Percentiles rank a stretch among this genome's conserved stretches.
These are phyloP conservation scores for Rhabdornis inornatus DNA, from an alignment of 2,113 vertebrate species.

Conservation along the genomic window DNA sequence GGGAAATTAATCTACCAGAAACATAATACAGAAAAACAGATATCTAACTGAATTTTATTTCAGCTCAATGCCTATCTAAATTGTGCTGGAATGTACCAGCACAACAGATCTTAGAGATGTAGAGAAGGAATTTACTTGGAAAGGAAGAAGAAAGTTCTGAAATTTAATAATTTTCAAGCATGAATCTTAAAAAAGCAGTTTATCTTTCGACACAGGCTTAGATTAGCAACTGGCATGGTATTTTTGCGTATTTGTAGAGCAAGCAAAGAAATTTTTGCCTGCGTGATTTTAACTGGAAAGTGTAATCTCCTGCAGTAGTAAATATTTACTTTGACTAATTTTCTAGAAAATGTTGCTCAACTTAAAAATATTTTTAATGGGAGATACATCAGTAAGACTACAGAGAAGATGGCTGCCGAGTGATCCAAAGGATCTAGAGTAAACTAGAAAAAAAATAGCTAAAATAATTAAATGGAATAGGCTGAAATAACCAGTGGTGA, in stretches of 20 bases:
- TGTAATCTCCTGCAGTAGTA: neutral
- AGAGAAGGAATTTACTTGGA: neutral
- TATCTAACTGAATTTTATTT: neutral
- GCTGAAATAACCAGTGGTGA: neutral
- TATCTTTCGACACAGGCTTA: neutral
- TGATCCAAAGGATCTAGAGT: neutral
- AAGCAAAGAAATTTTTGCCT: neutral
- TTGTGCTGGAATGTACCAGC: neutral
- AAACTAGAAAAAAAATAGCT: neutral
- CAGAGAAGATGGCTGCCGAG: neutral
- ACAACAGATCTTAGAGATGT: neutral
- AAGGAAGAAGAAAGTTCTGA: neutral
- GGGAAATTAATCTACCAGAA: neutral
- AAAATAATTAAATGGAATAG: neutral
- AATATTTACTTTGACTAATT: neutral
- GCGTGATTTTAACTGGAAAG: neutral
- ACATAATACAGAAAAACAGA: neutral
- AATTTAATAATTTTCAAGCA: neutral
- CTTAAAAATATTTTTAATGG: neutral
- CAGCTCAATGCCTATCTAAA: neutral
- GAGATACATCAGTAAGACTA: neutral
- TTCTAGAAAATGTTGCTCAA: neutral
- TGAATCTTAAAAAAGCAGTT: neutral
- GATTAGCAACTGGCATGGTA: neutral
- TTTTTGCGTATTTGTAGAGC: neutral